Evolutionary conservation across 2,113 vertebrate species (phyloP).

Genomic region (Neolamprologus brichardi): DNA sequence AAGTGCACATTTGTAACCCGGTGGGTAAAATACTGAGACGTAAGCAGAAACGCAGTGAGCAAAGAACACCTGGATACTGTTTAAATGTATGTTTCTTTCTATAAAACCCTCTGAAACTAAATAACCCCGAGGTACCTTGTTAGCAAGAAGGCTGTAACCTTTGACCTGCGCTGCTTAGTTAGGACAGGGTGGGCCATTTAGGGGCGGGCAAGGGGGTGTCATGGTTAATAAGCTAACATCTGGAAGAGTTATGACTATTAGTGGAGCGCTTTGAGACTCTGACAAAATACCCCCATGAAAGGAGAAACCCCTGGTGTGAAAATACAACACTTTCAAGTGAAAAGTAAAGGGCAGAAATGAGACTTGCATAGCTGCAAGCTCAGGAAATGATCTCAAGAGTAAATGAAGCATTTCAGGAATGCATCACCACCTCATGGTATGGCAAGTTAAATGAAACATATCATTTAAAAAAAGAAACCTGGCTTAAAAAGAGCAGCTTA

Average conservation of each 20-base stretch:
- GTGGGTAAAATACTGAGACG: not conserved
- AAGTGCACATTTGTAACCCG: not conserved
- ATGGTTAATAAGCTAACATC: slow-evolving; percentile 69
- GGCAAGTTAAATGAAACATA: slow-evolving; percentile 46
- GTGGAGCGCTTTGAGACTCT: slow-evolving; percentile 40
- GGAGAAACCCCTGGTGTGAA: slow-evolving; percentile 51
- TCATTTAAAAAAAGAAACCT: slow-evolving; percentile 11
- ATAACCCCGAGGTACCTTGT: slow-evolving; percentile 57
- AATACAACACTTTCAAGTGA: slow-evolving; percentile 49
- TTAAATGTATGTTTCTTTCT: slow-evolving; percentile 17
- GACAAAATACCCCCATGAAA: slow-evolving; percentile 57
- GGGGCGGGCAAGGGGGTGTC: slow-evolving; percentile 41
- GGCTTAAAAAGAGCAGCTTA: not conserved
- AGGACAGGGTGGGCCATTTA: slow-evolving; percentile 62
- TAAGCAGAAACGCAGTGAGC: not conserved
- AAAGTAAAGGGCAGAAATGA: slow-evolving; percentile 16
- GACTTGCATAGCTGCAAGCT: not conserved
- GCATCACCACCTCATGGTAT: slow-evolving; percentile 40
- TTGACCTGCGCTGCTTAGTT: slow-evolving; percentile 59
- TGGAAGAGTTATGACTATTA: slow-evolving; percentile 67
- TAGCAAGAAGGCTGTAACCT: slow-evolving; percentile 55
- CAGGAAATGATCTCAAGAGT: slow-evolving; percentile 56
- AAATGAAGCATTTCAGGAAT: slow-evolving; percentile 65
- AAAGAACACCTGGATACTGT: slow-evolving; percentile 57
- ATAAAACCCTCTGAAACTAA: slow-evolving; percentile 30